phyloP scores from a whole-genome alignment of 2,888 invertebrate genomes.

The Itoplectis maculator region DNA sequence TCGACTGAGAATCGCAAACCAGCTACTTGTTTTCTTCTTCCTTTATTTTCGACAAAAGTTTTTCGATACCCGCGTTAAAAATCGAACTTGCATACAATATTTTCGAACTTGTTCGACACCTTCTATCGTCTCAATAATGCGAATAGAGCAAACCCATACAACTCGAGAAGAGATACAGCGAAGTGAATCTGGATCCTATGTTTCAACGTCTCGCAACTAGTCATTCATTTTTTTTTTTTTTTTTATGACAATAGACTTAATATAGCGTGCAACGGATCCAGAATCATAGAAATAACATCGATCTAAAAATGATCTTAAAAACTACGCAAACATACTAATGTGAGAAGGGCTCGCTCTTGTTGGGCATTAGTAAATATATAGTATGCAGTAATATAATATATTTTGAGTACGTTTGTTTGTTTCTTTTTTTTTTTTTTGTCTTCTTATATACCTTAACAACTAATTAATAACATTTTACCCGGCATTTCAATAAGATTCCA shows the following conservation, averaged over 20 bases:
- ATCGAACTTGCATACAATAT: slow-evolving; percentile 63
- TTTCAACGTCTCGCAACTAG: slow-evolving; percentile 10
- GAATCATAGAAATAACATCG: slow-evolving; percentile 16
- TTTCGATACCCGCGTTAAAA: slow-evolving; percentile 65
- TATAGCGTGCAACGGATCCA: slow-evolving; percentile 27
- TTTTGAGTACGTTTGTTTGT: slow-evolving; percentile 51
- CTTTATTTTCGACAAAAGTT: slow-evolving; percentile 44
- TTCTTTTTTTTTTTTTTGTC: slow-evolving; percentile 38
- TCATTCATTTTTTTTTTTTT: background rate
- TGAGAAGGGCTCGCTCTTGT: slow-evolving; percentile 33
- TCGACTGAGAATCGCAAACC: background rate
- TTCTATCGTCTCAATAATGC: slow-evolving; percentile 15
- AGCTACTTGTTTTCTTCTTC: slow-evolving; percentile 1
- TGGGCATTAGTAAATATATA: slow-evolving; percentile 69
- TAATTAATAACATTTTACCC: slow-evolving; percentile 77
- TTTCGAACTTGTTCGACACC: slow-evolving; percentile 44
- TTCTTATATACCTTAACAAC: slow-evolving; percentile 69
- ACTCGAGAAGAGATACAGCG: slow-evolving; percentile 45
- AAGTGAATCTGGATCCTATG: slow-evolving; percentile 35
- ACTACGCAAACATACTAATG: slow-evolving; percentile 38
- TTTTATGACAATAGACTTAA: background rate
- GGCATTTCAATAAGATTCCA: slow-evolving; percentile 76
- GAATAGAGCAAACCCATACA: slow-evolving; percentile 46
- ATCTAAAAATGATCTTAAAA: slow-evolving; percentile 47
- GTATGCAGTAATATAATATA: slow-evolving; percentile 62